Base-by-base conservation (phyloP, 2,797 vertebrate genomes). In the Microhierax caerulescens region DNA sequence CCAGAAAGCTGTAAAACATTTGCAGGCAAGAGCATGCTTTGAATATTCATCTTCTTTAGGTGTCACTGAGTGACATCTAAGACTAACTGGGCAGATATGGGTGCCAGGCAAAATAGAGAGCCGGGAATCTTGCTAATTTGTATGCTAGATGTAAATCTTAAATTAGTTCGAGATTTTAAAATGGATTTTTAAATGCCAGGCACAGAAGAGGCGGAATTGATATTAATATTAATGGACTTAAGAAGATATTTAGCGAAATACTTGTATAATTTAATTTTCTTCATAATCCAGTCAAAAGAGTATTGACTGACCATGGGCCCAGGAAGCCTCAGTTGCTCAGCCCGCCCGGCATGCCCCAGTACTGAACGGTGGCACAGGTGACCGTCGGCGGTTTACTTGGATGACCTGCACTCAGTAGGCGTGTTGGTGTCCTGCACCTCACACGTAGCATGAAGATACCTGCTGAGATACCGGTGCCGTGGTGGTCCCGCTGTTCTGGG, bases 241-340 rank as follows among this genome's bases (percentile, higher is more conserved):
- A 97, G 96, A 95, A 97, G 97, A 97, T 98, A 98, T 97, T 98
- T 98, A 97, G 98, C 90, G 97, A 97, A 98, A 98, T 98, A 97
- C 96, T 98, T 98, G 97, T 98, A 54, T 97, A 98, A 98, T 98
- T 98, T 97, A 97, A 97, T 98, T 98, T 97, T 96, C 96, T 93
- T 96, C 95, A 11, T 96, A 96, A 97, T 96, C 96, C 90, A 93
- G 97, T 79, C 85, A n/a, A 87, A 65, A 94, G 53, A 80, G 79
- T 24, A 34, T 64, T 37, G 41, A 51, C 69, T 84, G 97, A 94
- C 92, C 84, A 4, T 23, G 13, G 70, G 80, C 91, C 94, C 16
- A 3, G 88, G 88, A 10, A 47, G 11, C 37, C 22, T 34, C 54
- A 4, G 4, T 8, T 15, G 48, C 36, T 11, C 34, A 7, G 11